Conservation (phyloP, 2,113 vertebrate genomes). For the Rutilus rutilus region DNA sequence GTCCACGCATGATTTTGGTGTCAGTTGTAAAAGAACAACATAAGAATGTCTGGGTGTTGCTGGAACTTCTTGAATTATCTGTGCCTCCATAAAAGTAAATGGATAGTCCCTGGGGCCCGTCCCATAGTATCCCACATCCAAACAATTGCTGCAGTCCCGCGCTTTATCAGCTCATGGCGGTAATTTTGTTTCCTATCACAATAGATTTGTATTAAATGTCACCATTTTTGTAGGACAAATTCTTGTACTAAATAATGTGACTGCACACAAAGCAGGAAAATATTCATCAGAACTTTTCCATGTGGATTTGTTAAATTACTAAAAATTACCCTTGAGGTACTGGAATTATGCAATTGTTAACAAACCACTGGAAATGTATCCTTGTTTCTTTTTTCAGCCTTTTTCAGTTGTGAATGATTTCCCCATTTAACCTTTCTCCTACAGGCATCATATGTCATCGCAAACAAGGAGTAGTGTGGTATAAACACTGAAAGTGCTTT, state of each 20-base stretch:
- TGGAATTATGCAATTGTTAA: background rate
- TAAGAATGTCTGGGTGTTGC: slow-evolving; percentile 62
- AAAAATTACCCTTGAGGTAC: slow-evolving; percentile 5
- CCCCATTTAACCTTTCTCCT: background rate
- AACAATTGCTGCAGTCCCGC: slow-evolving; percentile 56
- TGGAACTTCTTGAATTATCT: slow-evolving; percentile 60
- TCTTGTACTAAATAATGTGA: slow-evolving; percentile 34
- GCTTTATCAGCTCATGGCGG: slow-evolving; percentile 59
- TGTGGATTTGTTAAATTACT: background rate
- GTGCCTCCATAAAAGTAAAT: slow-evolving; percentile 58
- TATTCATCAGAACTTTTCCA: background rate
- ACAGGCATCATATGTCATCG: slow-evolving; percentile 1
- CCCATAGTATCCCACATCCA: slow-evolving; percentile 55
- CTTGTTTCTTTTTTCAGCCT: background rate
- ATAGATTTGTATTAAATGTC: slow-evolving; percentile 68
- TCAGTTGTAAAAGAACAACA: slow-evolving; percentile 67
- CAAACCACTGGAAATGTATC: background rate
- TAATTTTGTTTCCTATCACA: slow-evolving; percentile 64
- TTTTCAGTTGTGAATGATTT: background rate
- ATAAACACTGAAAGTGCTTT: slow-evolving; percentile 12
- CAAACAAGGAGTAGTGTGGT: background rate
- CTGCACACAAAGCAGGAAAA: slow-evolving; percentile 4
- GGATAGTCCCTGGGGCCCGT: slow-evolving; percentile 62
- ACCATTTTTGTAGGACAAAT: slow-evolving; percentile 61
- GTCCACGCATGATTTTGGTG: slow-evolving; percentile 62